Evolutionary conservation across 2,113 vertebrate species (phyloP).

Genomic region (Rattus rattus): DNA sequence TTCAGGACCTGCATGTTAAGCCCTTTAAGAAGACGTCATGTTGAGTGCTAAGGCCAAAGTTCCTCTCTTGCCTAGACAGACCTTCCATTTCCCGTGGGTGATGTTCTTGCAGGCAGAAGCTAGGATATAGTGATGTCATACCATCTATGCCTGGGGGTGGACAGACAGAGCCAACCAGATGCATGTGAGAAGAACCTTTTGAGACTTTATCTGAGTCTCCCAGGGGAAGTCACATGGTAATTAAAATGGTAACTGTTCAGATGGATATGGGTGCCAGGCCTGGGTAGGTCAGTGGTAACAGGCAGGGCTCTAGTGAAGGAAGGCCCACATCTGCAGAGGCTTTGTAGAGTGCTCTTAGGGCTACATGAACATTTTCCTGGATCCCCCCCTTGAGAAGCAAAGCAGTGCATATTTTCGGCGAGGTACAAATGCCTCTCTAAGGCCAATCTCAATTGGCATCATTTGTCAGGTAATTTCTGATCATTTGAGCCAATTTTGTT

Average conservation of each 20-base stretch:
- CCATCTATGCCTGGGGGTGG: fast-evolving
- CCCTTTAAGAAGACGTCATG: neutral
- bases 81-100: neutral
- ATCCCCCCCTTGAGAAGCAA: fast-evolving
- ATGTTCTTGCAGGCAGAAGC: neutral
- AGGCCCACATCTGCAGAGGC: neutral
- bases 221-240: too few relatives aligned
- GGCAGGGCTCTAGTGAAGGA: neutral
- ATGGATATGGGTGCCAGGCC: fast-evolving
- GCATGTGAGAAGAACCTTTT: neutral
- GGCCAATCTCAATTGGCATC: neutral
- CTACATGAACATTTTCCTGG: neutral
- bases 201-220: fast-evolving
- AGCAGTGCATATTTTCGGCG: neutral
- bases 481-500: neutral
- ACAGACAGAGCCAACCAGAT: fast-evolving
- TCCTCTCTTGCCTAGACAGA: neutral
- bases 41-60: fast-evolving
- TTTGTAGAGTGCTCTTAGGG: neutral
- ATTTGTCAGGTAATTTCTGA: neutral
- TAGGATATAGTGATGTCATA: neutral
- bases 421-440: neutral
- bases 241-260: too few relatives aligned
- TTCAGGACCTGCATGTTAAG: neutral
- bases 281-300: neutral